Conservation (phyloP, 2,113 vertebrate genomes). For the Lates calcarifer region DNA sequence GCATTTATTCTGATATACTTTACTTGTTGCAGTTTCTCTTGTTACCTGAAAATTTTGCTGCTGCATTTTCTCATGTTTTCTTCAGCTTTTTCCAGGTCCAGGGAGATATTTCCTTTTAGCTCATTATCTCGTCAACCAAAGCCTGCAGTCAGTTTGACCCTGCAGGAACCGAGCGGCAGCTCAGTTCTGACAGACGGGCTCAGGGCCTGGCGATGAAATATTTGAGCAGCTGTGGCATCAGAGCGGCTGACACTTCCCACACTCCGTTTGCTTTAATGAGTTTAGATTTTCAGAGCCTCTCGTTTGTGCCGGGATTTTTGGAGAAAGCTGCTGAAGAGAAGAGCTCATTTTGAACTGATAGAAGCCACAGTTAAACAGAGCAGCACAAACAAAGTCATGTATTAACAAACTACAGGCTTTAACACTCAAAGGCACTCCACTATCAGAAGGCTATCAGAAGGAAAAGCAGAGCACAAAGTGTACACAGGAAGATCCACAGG, state of each 20-base stretch:
- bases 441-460: background rate
- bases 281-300: slow-evolving; percentile 27
- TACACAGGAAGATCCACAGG: too few species aligned
- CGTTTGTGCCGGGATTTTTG: background rate
- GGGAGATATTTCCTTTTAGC: background rate
- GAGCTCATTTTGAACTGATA: background rate
- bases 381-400: background rate
- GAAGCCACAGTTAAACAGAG: background rate
- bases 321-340: slow-evolving; percentile 4
- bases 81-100: background rate
- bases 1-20: slow-evolving; percentile 56
- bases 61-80: background rate
- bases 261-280: slow-evolving; percentile 16
- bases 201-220: slow-evolving; percentile 4
- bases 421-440: too few species aligned
- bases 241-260: slow-evolving; percentile 32
- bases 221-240: slow-evolving; percentile 38
- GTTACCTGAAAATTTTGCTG: background rate
- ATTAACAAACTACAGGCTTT: background rate
- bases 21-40: slow-evolving; percentile 9
- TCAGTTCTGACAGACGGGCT: slow-evolving; percentile 40
- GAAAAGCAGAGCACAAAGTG: too few species aligned
- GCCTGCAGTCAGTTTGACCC: slow-evolving; percentile 33
- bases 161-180: slow-evolving; percentile 25
- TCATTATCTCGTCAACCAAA: slow-evolving; percentile 21